phyloP scores from a whole-genome alignment of 2,113 vertebrate species.

The Channa maculata region DNA sequence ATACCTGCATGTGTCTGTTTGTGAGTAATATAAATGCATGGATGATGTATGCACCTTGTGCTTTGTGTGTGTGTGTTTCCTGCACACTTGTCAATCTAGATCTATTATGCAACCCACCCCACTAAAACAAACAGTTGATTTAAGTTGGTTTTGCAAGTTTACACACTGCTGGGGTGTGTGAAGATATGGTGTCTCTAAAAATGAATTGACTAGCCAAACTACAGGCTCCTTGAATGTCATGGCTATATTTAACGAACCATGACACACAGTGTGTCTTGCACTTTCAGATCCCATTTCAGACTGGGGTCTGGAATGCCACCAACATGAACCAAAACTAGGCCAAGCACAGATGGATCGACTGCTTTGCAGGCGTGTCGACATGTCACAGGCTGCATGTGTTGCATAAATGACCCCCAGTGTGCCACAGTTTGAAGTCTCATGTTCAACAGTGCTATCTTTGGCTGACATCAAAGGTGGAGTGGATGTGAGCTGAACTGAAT shows the following conservation, averaged over 20 bases:
- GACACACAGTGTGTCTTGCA: slow-evolving; percentile 68
- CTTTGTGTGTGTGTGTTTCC: background rate
- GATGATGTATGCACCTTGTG: background rate
- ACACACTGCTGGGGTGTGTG: slow-evolving; percentile 46
- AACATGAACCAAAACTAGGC: slow-evolving; percentile 70
- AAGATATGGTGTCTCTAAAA: slow-evolving; percentile 56
- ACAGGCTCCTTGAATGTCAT: slow-evolving; percentile 69
- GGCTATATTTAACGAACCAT: slow-evolving; percentile 71
- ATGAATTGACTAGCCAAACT: slow-evolving; percentile 64
- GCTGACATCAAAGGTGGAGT: slow-evolving; percentile 34
- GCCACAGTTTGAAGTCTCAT: slow-evolving; percentile 42
- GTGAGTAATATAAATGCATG: background rate
- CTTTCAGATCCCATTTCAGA: slow-evolving; percentile 70
- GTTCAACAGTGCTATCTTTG: slow-evolving; percentile 40
- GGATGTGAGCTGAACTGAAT: slow-evolving; percentile 24
- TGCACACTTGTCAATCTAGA: slow-evolving; percentile 11
- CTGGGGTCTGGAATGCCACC: slow-evolving; percentile 74
- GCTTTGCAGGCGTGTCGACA: slow-evolving; percentile 52
- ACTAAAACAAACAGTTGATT: slow-evolving; percentile 35
- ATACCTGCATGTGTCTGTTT: slow-evolving; percentile 30
- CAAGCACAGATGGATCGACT: slow-evolving; percentile 70
- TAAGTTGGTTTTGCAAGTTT: slow-evolving; percentile 45
- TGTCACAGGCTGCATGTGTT: slow-evolving; percentile 60
- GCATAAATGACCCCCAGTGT: slow-evolving; percentile 55
- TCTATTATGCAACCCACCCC: slow-evolving; percentile 30